A percentile compares a stretch with the other conserved stretches of the same genome.
Evolutionary conservation across 2,113 vertebrate species (phyloP).

Genomic region (Passerina amoena): DNA sequence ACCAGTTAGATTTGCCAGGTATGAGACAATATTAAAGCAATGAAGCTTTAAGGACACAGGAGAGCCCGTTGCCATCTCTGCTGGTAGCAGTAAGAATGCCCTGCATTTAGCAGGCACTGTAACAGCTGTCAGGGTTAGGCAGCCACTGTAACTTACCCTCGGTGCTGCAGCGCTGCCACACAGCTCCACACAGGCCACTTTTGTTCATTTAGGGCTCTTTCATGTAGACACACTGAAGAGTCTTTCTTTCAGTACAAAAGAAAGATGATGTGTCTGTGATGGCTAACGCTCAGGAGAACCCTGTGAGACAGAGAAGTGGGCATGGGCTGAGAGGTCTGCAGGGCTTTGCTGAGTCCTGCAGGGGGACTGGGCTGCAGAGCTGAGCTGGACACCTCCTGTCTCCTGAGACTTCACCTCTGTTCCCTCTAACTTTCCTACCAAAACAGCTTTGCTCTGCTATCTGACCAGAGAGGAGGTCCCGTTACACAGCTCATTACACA

Average conservation of each 20-base stretch:
- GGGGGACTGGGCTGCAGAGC: not conserved
- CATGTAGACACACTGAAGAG: not conserved
- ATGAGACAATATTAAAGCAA: conserved; percentile 8
- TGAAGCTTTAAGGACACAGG: not conserved
- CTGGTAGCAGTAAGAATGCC: not conserved
- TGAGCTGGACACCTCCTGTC: not conserved
- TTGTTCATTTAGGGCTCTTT: not conserved
- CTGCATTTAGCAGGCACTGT: not conserved
- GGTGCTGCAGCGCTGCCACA: not conserved
- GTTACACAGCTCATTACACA: not conserved
- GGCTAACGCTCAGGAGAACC: not conserved
- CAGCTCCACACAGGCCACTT: not conserved
- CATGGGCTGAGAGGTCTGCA: not conserved
- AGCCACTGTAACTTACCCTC: not conserved
- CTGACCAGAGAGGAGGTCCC: not conserved
- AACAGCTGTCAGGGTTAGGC: not conserved
- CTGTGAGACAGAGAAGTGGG: not conserved
- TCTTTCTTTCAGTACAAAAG: not conserved
- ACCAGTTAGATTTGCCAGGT: not conserved
- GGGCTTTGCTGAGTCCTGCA: not conserved
- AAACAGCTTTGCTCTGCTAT: not conserved
- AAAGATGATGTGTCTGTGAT: not conserved
- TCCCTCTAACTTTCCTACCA: not conserved
- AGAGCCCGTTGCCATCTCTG: not conserved
- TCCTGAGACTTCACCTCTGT: not conserved